Conservation (phyloP, 2,888 invertebrate species). For the Erebia ligea region DNA sequence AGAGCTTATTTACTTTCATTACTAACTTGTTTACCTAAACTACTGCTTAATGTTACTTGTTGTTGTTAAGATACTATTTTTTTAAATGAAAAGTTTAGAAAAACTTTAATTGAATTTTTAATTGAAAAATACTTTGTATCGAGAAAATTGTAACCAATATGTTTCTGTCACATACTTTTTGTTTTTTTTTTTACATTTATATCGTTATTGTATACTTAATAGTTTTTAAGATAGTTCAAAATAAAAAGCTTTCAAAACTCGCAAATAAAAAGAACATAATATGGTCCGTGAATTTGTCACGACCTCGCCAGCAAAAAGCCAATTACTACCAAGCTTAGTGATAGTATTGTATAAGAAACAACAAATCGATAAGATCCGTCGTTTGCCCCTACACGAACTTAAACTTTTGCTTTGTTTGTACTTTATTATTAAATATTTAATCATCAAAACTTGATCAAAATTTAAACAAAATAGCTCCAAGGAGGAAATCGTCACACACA, state of each 20-base stretch:
- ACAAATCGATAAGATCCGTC: not conserved
- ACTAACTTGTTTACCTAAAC: not conserved
- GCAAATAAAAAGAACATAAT: no score
- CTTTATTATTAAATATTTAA: conserved; percentile 9
- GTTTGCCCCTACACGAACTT: not conserved
- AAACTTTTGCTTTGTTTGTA: conserved; percentile 10
- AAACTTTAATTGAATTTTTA: conserved; percentile 11
- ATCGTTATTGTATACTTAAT: no score
- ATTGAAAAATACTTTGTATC: no score
- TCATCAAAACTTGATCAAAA: conserved; percentile 12
- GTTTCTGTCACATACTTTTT: no score
- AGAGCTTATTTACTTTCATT: not conserved
- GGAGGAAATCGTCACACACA: not conserved
- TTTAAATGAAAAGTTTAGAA: not conserved
- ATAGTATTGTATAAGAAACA: not conserved
- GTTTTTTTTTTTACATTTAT: no score
- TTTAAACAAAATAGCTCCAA: conserved; percentile 2
- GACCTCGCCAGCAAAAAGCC: no score
- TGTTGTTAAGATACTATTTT: no score
- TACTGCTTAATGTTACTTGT: no score
- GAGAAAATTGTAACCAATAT: no score
- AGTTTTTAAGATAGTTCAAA: no score
- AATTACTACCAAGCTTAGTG: not conserved
- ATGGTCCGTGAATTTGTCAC: no score
- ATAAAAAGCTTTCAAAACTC: no score